These are phyloP conservation scores for Bergia sp. DNA, from an alignment of 92 coral and sea anemone species.

Conservation along the genomic window DNA sequence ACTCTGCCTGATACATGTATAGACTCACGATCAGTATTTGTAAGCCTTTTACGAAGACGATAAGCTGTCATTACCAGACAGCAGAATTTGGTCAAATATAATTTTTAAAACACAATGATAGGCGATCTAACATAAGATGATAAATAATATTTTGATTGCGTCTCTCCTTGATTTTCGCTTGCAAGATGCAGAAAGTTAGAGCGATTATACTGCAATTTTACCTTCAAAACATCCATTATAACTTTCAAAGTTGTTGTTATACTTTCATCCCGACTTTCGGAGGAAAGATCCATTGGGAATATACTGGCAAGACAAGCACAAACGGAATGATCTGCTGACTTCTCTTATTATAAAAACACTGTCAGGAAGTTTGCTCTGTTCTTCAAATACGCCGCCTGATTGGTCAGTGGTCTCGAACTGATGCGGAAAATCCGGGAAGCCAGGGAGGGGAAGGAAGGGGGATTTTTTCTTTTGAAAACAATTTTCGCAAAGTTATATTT, in stretches of 20 bases:
- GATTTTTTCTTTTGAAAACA: no score
- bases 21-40: no score
- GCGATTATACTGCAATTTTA: conserved; percentile 8
- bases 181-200: neutral
- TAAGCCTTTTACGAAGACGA: no score
- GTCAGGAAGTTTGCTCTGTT: conserved; percentile 24
- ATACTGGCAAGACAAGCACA: conserved; percentile 29
- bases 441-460: neutral
- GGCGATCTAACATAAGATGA: no score
- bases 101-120: no score
- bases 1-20: neutral
- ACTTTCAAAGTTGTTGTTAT: conserved; percentile 80
- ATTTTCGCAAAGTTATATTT: no score
- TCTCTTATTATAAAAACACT: neutral
- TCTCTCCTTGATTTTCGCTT: neutral
- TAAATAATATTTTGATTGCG: no score
- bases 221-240: conserved; percentile 91
- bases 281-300: conserved; percentile 38
- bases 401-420: conserved; percentile 29
- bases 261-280: conserved; percentile 69
- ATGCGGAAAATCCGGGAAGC: neutral
- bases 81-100: no score
- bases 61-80: no score
- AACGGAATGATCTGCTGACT: conserved; percentile 41
- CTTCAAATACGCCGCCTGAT: conserved; percentile 95